A percentile compares a stretch with the other conserved stretches of the same genome.
These are phyloP conservation scores for Caenorhabditis panamensis DNA, from an alignment of 2,888 invertebrate species.

Conservation along the genomic window DNA sequence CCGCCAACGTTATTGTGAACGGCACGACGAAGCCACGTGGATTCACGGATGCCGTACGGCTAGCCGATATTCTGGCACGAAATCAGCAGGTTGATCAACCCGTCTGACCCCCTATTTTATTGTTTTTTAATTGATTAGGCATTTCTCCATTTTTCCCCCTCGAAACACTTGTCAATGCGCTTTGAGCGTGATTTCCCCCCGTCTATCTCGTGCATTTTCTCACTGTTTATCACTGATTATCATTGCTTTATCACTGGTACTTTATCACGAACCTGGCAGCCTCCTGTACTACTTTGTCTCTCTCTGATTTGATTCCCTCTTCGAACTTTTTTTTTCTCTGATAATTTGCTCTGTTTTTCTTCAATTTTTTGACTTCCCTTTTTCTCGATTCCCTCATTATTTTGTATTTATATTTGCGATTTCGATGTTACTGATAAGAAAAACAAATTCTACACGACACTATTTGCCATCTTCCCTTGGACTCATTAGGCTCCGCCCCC, in stretches of 20 bases:
- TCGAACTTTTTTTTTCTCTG: not conserved
- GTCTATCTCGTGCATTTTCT: not conserved
- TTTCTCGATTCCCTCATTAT: constrained; percentile 5
- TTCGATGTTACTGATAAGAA: not conserved
- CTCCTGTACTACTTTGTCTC: constrained; percentile 30
- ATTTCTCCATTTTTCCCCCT: constrained; percentile 16
- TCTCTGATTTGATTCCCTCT: not conserved
- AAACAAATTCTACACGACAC: not conserved
- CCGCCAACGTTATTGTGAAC: constrained; percentile 55
- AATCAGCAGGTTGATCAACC: constrained; percentile 49
- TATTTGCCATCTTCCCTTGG: not conserved
- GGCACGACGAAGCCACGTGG: constrained; percentile 66
- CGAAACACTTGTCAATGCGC: not conserved
- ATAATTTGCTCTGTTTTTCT: not conserved
- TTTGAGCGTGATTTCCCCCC: not conserved
- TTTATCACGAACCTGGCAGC: no score
- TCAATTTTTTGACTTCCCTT: not conserved
- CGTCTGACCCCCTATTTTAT: constrained; percentile 23
- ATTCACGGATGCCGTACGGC: constrained; percentile 72
- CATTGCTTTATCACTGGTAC: constrained; percentile 49
- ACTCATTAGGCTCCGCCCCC: not conserved
- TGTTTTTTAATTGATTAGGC: constrained; percentile 14
- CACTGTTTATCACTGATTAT: constrained; percentile 8
- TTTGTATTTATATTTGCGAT: constrained; percentile 46
- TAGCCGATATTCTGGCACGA: constrained; percentile 66